Percentiles rank a stretch among this genome's conserved stretches.
Evolutionary conservation across 2,797 vertebrate genomes (phyloP).

Genomic region (Arremon aurantiirostris): DNA sequence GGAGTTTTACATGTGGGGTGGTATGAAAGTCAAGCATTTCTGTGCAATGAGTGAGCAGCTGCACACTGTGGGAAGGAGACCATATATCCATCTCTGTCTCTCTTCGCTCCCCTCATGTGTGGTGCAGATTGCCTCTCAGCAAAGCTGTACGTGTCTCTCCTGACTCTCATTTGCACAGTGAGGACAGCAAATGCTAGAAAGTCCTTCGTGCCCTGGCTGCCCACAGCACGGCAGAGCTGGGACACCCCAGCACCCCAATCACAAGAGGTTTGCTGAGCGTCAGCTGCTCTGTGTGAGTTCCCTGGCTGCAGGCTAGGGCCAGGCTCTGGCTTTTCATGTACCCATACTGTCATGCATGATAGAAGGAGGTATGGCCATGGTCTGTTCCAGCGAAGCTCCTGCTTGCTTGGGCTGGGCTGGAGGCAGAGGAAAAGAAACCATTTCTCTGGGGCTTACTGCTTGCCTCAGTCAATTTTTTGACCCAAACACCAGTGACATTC

Average conservation of each 20-base stretch:
- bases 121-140: neutral
- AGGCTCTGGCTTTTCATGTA: neutral
- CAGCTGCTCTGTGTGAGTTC: neutral
- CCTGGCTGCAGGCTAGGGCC: neutral
- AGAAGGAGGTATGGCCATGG: neutral
- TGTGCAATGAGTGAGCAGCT: neutral
- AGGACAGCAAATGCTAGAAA: neutral
- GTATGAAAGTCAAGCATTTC: conserved; percentile 3
- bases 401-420: neutral
- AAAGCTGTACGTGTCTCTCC: neutral
- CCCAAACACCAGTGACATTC: neutral
- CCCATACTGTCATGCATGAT: neutral
- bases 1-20: neutral
- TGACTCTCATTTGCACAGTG: neutral
- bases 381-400: neutral
- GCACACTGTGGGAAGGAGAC: neutral
- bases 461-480: neutral
- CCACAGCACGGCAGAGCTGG: neutral
- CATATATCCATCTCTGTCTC: neutral
- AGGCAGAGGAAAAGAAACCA: neutral
- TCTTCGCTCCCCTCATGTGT: neutral
- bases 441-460: neutral
- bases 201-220: neutral
- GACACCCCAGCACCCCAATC: neutral
- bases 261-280: neutral